Evolutionary conservation across 2,113 vertebrate genomes (phyloP).

Genomic region (Hemichromis elongatus): DNA sequence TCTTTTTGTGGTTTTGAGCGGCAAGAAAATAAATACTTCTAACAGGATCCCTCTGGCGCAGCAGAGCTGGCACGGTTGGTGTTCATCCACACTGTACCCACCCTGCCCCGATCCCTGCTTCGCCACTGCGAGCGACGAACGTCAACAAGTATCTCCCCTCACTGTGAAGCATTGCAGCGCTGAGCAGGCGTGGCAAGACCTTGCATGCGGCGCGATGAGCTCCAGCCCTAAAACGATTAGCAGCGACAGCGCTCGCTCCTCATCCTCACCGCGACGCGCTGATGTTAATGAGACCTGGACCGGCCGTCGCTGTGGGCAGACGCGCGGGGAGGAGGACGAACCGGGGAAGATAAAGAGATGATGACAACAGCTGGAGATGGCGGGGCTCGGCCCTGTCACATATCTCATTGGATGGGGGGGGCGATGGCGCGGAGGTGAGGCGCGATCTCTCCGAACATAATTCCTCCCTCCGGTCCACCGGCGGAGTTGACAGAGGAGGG

Average conservation of each 20-base stretch:
- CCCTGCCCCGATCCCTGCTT: background rate
- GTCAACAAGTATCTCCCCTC: conserved; percentile 31
- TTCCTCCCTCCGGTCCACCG: conserved; percentile 36
- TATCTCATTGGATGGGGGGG: conserved; percentile 34
- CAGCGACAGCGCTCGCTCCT: background rate
- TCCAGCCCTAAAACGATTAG: conserved; percentile 16
- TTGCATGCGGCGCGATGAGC: background rate
- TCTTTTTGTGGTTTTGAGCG: conserved; percentile 31
- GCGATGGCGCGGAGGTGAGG: background rate
- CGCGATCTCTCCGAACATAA: conserved; percentile 21
- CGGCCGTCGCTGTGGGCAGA: conserved; percentile 23
- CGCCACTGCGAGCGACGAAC: background rate
- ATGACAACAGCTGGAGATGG: conserved; percentile 45
- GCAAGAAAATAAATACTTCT: background rate
- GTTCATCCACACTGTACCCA: background rate
- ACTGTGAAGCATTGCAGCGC: background rate
- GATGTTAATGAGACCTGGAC: conserved; percentile 41
- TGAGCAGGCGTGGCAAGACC: background rate
- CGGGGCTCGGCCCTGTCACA: conserved; percentile 31
- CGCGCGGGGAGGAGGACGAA: background rate
- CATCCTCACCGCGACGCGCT: background rate
- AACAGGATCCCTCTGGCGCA: background rate
- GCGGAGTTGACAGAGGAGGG: background rate
- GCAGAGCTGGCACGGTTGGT: background rate
- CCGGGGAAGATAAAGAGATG: conserved; percentile 26